Percentiles rank a stretch among this genome's conserved stretches.
phyloP scores from a whole-genome alignment of 2,888 invertebrate genomes.

The Dichetophora obliterata region DNA sequence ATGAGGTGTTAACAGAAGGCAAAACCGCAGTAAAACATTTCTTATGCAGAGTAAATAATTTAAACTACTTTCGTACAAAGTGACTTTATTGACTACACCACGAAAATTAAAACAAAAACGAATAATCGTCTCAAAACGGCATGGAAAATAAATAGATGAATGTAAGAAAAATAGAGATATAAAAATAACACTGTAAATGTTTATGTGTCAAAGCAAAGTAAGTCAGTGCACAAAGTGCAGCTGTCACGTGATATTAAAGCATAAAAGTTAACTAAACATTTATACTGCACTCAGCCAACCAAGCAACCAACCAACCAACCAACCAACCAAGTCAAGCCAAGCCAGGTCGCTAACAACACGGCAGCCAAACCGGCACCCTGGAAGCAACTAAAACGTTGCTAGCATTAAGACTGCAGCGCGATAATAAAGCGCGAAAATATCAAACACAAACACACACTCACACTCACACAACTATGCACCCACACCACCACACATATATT shows the following conservation, averaged over 20 bases:
- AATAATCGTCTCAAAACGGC: not conserved
- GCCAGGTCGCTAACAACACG: not conserved
- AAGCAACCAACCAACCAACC: not conserved
- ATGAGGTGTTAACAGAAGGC: slow-evolving; percentile 11
- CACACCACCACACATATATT: not conserved
- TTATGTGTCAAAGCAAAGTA: not conserved
- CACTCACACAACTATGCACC: not conserved
- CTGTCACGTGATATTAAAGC: slow-evolving; percentile 23
- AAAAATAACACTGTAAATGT: not conserved
- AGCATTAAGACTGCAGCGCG: not conserved
- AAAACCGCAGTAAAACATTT: slow-evolving; percentile 14
- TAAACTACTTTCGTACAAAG: slow-evolving; percentile 10
- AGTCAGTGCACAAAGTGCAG: slow-evolving; percentile 15
- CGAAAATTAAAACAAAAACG: not conserved
- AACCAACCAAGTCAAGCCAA: not conserved
- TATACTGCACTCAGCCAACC: slow-evolving; percentile 20
- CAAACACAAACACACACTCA: not conserved
- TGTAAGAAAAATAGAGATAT: no score
- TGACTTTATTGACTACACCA: slow-evolving; percentile 8
- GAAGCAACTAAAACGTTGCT: not conserved
- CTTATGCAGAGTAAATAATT: slow-evolving; percentile 24
- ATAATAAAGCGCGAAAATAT: slow-evolving; percentile 30
- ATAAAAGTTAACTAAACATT: slow-evolving; percentile 23
- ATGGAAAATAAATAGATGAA: not conserved
- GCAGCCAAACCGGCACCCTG: not conserved